Percentiles rank a stretch among this genome's conserved stretches.
Evolutionary conservation across 2,113 vertebrate genomes (phyloP).

Genomic region (Hiodon alosoides): DNA sequence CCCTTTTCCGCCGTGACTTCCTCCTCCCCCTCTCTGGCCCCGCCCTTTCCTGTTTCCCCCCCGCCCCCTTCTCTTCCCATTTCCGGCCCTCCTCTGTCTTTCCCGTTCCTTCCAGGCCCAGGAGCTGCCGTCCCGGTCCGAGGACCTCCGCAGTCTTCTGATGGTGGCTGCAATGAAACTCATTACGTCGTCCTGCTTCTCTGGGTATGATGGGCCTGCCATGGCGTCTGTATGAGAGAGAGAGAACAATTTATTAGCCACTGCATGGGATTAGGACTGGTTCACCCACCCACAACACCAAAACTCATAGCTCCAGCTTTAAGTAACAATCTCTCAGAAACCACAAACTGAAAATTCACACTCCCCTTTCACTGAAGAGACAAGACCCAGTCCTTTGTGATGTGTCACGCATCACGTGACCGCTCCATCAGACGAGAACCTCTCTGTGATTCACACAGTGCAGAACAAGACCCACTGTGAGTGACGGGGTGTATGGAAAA

Average conservation of each 20-base stretch:
- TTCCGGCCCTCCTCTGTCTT: slow-evolving; percentile 60
- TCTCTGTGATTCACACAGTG: not conserved
- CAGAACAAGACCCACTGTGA: no score
- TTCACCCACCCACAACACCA: not conserved
- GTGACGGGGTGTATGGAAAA: no score
- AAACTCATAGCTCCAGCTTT: not conserved
- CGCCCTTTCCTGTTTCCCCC: slow-evolving; percentile 46
- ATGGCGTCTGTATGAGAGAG: slow-evolving; percentile 70
- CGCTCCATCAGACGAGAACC: no score
- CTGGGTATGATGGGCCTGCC: slow-evolving; percentile 70
- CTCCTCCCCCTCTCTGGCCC: slow-evolving; percentile 51
- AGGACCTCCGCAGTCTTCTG: slow-evolving; percentile 80
- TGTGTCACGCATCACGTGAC: no score
- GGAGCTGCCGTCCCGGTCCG: slow-evolving; percentile 58
- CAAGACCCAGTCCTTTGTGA: no score
- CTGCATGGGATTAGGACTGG: not conserved
- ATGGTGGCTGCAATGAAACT: slow-evolving; percentile 94
- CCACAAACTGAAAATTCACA: not conserved
- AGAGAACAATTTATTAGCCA: slow-evolving; percentile 12
- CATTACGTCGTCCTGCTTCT: slow-evolving; percentile 90
- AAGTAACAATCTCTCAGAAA: not conserved
- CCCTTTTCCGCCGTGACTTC: slow-evolving; percentile 52
- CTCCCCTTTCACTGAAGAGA: no score
- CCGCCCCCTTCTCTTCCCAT: slow-evolving; percentile 52
- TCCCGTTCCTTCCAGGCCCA: slow-evolving; percentile 68